Percentiles rank a stretch among this genome's conserved stretches.
These are phyloP conservation scores for Hylaeus volcanicus DNA, from an alignment of 1,140 invertebrate genomes.

Conservation along the genomic window DNA sequence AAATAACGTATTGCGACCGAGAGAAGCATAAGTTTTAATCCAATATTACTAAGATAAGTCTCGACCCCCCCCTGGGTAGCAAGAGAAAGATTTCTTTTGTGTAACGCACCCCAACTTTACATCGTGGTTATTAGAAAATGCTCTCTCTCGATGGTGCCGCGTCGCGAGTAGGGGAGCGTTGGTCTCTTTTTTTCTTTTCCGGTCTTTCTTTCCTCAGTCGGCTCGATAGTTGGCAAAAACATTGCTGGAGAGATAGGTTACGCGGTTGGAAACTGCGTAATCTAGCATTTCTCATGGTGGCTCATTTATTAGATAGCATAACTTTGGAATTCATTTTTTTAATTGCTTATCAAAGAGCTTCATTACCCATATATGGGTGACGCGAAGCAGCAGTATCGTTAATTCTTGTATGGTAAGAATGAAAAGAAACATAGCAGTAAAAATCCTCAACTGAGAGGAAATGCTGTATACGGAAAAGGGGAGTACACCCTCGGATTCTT, in stretches of 20 bases:
- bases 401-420: too few relatives aligned
- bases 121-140: constrained; percentile 81
- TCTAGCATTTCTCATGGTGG: too few relatives aligned
- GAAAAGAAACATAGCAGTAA: too few relatives aligned
- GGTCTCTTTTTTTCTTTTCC: background rate
- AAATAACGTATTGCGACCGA: constrained; percentile 81
- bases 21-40: constrained; percentile 81
- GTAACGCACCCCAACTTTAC: constrained; percentile 78
- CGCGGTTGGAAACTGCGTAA: background rate
- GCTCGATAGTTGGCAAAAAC: constrained; percentile 25
- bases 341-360: too few relatives aligned
- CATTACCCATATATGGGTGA: too few relatives aligned
- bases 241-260: background rate
- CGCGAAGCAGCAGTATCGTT: too few relatives aligned
- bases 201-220: background rate
- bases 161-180: background rate
- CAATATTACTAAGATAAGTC: constrained; percentile 81
- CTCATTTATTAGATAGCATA: too few relatives aligned
- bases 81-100: constrained; percentile 79
- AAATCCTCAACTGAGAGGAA: too few relatives aligned
- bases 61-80: constrained; percentile 32
- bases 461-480: background rate
- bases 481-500: constrained; percentile 39
- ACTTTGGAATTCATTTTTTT: too few relatives aligned
- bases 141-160: constrained; percentile 66